A percentile compares a stretch with the other conserved stretches of the same genome.
Evolutionary conservation across 23 tunicate species (phyloP).

Genomic region (Trididemnum miniatum): DNA sequence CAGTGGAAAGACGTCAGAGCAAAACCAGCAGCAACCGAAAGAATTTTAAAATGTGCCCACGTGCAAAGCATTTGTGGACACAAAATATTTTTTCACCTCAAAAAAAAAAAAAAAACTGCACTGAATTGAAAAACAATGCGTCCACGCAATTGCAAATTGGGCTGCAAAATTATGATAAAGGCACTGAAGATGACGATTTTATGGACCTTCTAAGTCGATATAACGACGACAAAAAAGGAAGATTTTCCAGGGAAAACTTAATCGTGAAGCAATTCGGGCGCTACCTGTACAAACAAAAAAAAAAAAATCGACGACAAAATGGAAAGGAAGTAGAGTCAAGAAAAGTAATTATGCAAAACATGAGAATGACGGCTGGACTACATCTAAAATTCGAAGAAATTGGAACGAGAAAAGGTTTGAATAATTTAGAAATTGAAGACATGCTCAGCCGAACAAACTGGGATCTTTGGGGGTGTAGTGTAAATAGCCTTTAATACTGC

Average conservation of each 20-base stretch:
- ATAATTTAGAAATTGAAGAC: background rate
- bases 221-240: background rate
- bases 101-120: background rate
- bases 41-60: background rate
- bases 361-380: background rate
- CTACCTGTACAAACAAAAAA: background rate
- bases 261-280: background rate
- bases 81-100: background rate
- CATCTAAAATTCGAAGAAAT: background rate
- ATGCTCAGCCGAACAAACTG: background rate
- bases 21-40: background rate
- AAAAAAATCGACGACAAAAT: background rate
- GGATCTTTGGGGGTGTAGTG: too few species aligned
- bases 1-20: background rate
- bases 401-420: background rate
- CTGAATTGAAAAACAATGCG: too few species aligned
- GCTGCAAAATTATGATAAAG: background rate
- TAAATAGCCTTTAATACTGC: too few species aligned
- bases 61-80: background rate
- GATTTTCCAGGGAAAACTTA: background rate
- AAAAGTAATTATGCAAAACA: background rate
- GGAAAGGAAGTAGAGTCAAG: background rate
- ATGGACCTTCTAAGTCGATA: background rate
- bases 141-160: background rate
- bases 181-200: background rate